Conservation (phyloP, 1,140 invertebrate species). For the Pseudomyrmex pallidus region DNA sequence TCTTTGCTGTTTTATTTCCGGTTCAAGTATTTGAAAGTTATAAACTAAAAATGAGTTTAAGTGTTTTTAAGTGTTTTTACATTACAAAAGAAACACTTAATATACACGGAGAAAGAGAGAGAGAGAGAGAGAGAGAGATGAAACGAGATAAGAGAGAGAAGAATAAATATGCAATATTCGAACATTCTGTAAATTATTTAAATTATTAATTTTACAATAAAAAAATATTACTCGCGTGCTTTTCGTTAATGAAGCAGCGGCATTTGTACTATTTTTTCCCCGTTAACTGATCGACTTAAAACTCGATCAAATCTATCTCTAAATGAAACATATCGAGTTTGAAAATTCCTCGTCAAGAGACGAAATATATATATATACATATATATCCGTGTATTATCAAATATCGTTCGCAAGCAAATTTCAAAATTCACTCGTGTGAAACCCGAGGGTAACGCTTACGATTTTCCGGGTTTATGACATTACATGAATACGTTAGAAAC, state of each 20-base stretch:
- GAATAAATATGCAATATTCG: too few relatives aligned
- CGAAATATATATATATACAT: neutral
- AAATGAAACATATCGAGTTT: neutral
- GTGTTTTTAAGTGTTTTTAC: too few relatives aligned
- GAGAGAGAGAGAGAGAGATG: too few relatives aligned
- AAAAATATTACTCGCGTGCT: too few relatives aligned
- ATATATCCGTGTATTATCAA: neutral
- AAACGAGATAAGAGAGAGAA: too few relatives aligned
- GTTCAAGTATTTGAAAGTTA: conserved; percentile 44
- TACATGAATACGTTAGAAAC: conserved; percentile 7
- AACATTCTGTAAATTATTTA: neutral
- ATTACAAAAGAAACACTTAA: too few relatives aligned
- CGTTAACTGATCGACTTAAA: too few relatives aligned
- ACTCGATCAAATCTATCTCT: neutral
- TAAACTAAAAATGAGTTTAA: neutral
- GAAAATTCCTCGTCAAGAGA: too few relatives aligned
- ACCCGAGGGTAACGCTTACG: neutral
- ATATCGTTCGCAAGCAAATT: conserved; percentile 5
- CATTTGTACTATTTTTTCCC: too few relatives aligned
- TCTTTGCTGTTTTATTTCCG: conserved; percentile 19
- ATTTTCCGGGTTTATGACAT: conserved; percentile 14
- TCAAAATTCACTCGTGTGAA: neutral
- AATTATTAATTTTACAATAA: neutral
- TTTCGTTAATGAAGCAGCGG: too few relatives aligned
- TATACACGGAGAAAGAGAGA: too few relatives aligned